Conservation (phyloP, 2,888 invertebrate genomes). For the Apamea sordens region DNA sequence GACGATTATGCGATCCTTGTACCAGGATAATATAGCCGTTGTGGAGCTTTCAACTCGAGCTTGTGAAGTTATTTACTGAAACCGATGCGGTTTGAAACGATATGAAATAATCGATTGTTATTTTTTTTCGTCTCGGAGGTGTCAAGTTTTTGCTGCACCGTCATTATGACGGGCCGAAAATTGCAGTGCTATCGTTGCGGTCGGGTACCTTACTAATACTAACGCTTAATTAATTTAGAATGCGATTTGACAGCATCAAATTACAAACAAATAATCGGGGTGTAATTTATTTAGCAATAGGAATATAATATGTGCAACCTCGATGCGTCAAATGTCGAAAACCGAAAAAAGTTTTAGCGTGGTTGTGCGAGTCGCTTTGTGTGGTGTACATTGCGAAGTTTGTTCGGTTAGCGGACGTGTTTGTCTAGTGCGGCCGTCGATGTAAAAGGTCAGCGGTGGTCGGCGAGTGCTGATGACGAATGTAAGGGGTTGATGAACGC, state of each 20-base stretch:
- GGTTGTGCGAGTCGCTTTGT: slow-evolving; percentile 35
- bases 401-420: slow-evolving; percentile 65
- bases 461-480: slow-evolving; percentile 82
- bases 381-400: slow-evolving; percentile 63
- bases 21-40: slow-evolving; percentile 64
- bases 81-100: slow-evolving; percentile 75
- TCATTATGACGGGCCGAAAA: slow-evolving; percentile 84
- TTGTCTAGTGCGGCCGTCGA: slow-evolving; percentile 72
- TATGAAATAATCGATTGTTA: slow-evolving; percentile 84
- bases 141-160: slow-evolving; percentile 85
- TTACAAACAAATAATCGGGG: slow-evolving; percentile 76
- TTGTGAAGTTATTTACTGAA: slow-evolving; percentile 74
- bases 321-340: slow-evolving; percentile 62
- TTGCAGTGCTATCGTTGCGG: slow-evolving; percentile 81
- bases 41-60: slow-evolving; percentile 62
- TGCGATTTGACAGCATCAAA: slow-evolving; percentile 85
- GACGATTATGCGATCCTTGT: slow-evolving; percentile 67
- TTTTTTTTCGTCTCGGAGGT: slow-evolving; percentile 75
- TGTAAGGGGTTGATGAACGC: slow-evolving; percentile 90
- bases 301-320: slow-evolving; percentile 67
- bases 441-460: slow-evolving; percentile 82
- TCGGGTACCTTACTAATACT: slow-evolving; percentile 79
- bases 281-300: slow-evolving; percentile 67
- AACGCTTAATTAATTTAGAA: slow-evolving; percentile 86
- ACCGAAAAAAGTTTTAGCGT: slow-evolving; percentile 50